Base-by-base conservation (phyloP, 2,888 invertebrate genomes). In the Norana najaformis region DNA sequence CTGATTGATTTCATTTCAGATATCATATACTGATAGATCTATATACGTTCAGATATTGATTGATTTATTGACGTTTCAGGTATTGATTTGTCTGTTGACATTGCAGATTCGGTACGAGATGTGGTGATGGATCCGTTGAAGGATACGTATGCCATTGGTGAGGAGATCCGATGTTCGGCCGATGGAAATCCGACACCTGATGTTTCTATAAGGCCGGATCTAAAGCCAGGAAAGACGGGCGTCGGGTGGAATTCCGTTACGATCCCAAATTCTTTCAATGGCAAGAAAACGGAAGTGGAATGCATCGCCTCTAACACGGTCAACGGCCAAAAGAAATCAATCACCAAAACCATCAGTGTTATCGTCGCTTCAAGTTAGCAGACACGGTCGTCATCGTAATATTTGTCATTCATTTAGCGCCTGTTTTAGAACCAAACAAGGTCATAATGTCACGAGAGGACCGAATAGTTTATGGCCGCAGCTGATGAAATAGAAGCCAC, bases 161-260 rank as follows among this genome's bases (percentile, higher is more conserved):
- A 85, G 36, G 85, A 85, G 85, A 85, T 85, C 23, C 85, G 85
- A 8, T 85, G 85, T 36, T 85, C 85, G 18, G 85, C 85, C 16
- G 35, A 85, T 16, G 85, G 85, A 85, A 85, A 37, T 85, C 85
- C 85, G 35, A 36, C 85, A 35, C 85, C 85, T 2, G 85, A 85
- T 35, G 35, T 85, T 23, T 36, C 85, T 16, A 36, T 85, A 36
- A 13, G 5, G 0, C 85, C 85, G 85, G 37, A 35, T 85, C 85
- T 85, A 14, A 37, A 16, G 34, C 85, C 85, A 35, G 36, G 85
- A 18, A 8, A 37, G 85, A 85, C 85, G 36, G 85, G 85, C 16
- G 35, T 85, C 85, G 85, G 85, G 0, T 85, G 85, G 85, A 35
- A 16, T 23, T 85, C 85, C 36, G 85, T 85, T 14, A 85, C 85